Conservation (phyloP, 2,888 invertebrate species). For the Eristalinus aeneus region DNA sequence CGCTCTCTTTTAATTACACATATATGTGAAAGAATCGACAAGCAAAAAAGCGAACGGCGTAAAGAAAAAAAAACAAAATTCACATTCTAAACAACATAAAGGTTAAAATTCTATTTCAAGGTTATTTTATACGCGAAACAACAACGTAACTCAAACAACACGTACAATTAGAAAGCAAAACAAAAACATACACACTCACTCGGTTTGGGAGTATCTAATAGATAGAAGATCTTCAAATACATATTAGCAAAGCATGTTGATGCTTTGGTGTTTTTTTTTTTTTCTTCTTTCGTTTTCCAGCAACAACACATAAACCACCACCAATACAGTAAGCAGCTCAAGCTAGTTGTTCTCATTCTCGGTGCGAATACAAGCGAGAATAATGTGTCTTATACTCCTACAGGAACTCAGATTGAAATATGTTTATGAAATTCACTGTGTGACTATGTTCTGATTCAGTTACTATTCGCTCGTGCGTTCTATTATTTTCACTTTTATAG, state of each 20-base stretch:
- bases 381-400: slow-evolving; percentile 15
- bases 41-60: slow-evolving; percentile 14
- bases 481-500: slow-evolving; percentile 43
- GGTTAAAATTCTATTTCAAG: slow-evolving; percentile 69
- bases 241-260: slow-evolving; percentile 18
- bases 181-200: slow-evolving; percentile 41
- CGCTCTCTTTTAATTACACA: slow-evolving; percentile 60
- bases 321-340: not conserved
- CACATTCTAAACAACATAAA: slow-evolving; percentile 56
- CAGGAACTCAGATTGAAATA: not conserved
- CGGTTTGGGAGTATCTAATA: slow-evolving; percentile 14
- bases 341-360: slow-evolving; percentile 10
- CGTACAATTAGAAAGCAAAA: slow-evolving; percentile 50
- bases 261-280: slow-evolving; percentile 5
- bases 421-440: slow-evolving; percentile 3
- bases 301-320: slow-evolving; percentile 7
- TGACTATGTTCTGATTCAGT: slow-evolving; percentile 20
- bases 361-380: not conserved
- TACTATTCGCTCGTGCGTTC: slow-evolving; percentile 21
- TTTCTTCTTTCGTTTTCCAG: slow-evolving; percentile 1
- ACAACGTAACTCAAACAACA: slow-evolving; percentile 34
- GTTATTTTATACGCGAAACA: slow-evolving; percentile 66
- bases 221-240: slow-evolving; percentile 42
- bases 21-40: slow-evolving; percentile 18
- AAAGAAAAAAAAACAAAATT: not conserved